A percentile compares a stretch with the other conserved stretches of the same genome.
Evolutionary conservation across 2,113 vertebrate species (phyloP).

Genomic region (Ophthalmolycus amberensis): DNA sequence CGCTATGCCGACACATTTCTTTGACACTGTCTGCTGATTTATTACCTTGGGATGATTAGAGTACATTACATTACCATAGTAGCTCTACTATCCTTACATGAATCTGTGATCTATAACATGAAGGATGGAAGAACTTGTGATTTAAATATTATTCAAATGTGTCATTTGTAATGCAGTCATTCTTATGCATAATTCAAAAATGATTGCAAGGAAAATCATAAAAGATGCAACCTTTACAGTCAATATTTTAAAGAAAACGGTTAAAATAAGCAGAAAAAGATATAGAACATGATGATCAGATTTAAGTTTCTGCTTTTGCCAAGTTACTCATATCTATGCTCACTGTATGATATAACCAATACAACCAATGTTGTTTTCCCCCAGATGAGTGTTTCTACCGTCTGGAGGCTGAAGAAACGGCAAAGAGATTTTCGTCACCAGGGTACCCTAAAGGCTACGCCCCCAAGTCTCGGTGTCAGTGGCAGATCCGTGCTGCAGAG

Average conservation of each 20-base stretch:
- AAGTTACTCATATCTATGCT: not conserved
- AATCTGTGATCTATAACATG: conserved; percentile 13
- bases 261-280: not conserved
- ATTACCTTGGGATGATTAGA: conserved; percentile 21
- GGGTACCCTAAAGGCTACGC: conserved; percentile 75
- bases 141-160: conserved; percentile 1
- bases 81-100: not conserved
- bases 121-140: not conserved
- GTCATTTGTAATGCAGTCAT: not conserved
- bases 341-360: conserved; percentile 2
- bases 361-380: conserved; percentile 26
- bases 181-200: not conserved
- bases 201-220: not conserved
- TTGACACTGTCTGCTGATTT: conserved; percentile 48
- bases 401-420: conserved; percentile 63
- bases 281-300: not conserved
- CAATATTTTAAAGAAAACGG: not conserved
- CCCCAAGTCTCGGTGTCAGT: conserved; percentile 78
- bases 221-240: not conserved
- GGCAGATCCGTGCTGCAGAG: conserved; percentile 81
- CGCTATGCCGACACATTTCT: conserved; percentile 25
- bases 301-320: not conserved
- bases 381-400: conserved; percentile 74
- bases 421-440: conserved; percentile 70
- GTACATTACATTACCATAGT: conserved; percentile 26